Base-by-base conservation (phyloP, 2,797 vertebrate species). In the Ctenopoma kingsleyae region DNA sequence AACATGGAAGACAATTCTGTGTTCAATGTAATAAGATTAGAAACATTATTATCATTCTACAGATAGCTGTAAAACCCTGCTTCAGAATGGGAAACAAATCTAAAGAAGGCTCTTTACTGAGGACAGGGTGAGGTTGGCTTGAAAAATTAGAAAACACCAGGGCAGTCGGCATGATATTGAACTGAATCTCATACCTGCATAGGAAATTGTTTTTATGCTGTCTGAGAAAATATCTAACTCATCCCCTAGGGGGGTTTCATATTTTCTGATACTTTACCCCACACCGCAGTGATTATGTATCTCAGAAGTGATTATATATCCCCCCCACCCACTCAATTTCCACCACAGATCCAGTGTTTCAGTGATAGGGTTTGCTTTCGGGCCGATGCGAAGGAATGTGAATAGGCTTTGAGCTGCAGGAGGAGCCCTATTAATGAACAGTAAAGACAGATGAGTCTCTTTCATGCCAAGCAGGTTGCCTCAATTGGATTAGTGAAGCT, bases 11-110 rank as follows among this genome's bases (percentile, higher is more conserved):
- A 92, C 90, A 92, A 92, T 93, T 93, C 92, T 90, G 91, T 91
- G 88, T 90, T 89, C 90, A 88, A 88, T 92, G 90, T 93, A 93
- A 94, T 92, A 92, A 94, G 93, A 94, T 95, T 94, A 94, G 90
- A 94, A 91, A 89, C 90, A 92, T 94, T 94, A 94, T 93, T 84
- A 94, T 93, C 88, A 81, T 92, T 84, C 86, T 67, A 67, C 74
- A 25, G 38, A 70, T 46, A 78, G 71, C 89, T 86, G 87, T 78
- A 83, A 85, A 87, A 51, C 69, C 36, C 65, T 84, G 86, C 78
- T 80, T 79, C 25, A 44, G 75, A 66, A 10, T 67, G 50, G 51
- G 48, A 30, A 50, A 44, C 53, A 16, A 77, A 67, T 69, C 56
- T 53, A 5, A 53, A 47, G 41, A 68, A 69, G 60, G 22, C 60